phyloP scores from a whole-genome alignment of 2,113 vertebrate species.

The Catagonus wagneri region DNA sequence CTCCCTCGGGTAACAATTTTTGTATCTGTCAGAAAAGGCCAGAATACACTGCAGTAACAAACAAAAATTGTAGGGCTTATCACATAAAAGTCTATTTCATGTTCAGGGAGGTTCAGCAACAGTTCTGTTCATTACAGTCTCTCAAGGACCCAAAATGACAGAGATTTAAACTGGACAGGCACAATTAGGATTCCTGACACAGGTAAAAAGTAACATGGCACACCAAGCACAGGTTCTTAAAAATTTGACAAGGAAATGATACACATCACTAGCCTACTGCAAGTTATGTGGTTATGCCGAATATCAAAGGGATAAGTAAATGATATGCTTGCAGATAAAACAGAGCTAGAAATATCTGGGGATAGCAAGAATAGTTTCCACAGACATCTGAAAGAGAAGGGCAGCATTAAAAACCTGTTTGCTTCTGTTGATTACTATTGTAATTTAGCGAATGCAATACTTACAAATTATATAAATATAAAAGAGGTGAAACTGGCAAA shows the following conservation, averaged over 20 bases:
- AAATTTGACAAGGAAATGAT: background rate
- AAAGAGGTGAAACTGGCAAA: constrained; percentile 26
- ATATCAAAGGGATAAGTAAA: background rate
- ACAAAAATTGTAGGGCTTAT: background rate
- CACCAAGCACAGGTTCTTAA: background rate
- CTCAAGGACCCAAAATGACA: background rate
- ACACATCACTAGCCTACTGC: background rate
- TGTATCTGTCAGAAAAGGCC: background rate
- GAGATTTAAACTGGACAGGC: background rate
- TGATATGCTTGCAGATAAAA: background rate
- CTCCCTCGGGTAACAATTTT: background rate
- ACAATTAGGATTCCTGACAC: background rate
- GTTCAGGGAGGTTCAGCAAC: background rate
- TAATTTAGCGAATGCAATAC: constrained; percentile 33
- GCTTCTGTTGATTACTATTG: background rate
- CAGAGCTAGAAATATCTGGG: background rate
- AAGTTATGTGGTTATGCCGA: background rate
- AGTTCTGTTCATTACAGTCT: background rate
- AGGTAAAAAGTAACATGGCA: background rate
- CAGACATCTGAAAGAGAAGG: background rate
- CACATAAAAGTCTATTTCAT: background rate
- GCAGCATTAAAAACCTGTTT: constrained; percentile 14
- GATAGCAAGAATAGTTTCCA: constrained; percentile 26
- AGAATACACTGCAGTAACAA: background rate
- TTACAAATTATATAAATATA: background rate